phyloP scores from a whole-genome alignment of 2,888 invertebrate genomes.

The Ectobius pallidus region DNA sequence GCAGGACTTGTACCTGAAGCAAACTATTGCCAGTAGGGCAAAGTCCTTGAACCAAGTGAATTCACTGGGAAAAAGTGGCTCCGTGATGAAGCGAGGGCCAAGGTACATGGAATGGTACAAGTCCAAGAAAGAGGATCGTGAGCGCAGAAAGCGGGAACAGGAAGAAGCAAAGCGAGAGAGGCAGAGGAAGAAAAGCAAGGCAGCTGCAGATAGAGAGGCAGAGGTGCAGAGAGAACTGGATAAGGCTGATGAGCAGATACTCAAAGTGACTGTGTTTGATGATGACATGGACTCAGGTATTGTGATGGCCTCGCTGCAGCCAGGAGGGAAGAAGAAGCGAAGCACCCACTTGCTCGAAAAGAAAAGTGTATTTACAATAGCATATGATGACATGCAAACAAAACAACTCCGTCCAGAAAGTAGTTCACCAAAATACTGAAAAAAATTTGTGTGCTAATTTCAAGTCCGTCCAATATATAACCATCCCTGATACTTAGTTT shows the following conservation, averaged over 20 bases:
- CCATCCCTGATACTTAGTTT: no score
- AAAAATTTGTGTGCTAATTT: constrained; percentile 8
- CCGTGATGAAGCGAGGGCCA: constrained; percentile 51
- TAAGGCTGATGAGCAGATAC: constrained; percentile 26
- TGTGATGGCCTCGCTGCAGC: constrained; percentile 66
- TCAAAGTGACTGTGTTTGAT: constrained; percentile 53
- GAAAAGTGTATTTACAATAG: constrained; percentile 92
- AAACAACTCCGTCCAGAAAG: constrained; percentile 81
- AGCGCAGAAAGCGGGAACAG: constrained; percentile 55
- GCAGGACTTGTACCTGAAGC: background rate
- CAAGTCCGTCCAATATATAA: background rate
- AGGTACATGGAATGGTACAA: constrained; percentile 82
- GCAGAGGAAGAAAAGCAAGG: constrained; percentile 40
- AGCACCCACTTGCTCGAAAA: constrained; percentile 68
- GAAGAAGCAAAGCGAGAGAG: constrained; percentile 49
- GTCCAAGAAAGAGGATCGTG: constrained; percentile 62
- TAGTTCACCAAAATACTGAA: constrained; percentile 67
- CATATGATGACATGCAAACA: constrained; percentile 89
- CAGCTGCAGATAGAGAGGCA: constrained; percentile 53
- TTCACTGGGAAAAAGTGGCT: background rate
- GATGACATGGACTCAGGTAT: constrained; percentile 81
- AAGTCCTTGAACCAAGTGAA: constrained; percentile 16
- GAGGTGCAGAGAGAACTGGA: constrained; percentile 48
- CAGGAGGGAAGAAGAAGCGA: constrained; percentile 43
- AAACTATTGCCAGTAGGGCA: constrained; percentile 15